phyloP scores from a whole-genome alignment of 2,113 vertebrate species.

The Sceloporus tristichus region DNA sequence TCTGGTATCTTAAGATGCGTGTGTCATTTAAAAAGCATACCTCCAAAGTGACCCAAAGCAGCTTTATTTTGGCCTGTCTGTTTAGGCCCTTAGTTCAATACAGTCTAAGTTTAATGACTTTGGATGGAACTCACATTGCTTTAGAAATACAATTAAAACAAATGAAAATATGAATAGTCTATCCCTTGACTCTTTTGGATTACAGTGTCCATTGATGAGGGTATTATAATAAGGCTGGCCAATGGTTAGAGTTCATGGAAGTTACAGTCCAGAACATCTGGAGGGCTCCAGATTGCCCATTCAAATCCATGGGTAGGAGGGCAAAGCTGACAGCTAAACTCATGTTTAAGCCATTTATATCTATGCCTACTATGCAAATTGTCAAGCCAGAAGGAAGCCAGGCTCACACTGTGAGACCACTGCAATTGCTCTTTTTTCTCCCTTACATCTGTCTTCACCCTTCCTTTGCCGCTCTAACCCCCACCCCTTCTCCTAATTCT shows the following conservation, averaged over 20 bases:
- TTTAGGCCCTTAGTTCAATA: too few species aligned
- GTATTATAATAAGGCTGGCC: not conserved
- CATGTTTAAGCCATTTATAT: not conserved
- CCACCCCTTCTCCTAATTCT: slow-evolving; percentile 37
- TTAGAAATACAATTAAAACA: too few species aligned
- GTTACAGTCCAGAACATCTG: not conserved
- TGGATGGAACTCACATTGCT: too few species aligned
- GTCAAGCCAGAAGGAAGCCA: not conserved
- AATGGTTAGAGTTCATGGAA: not conserved
- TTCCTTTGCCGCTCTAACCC: slow-evolving; percentile 3
- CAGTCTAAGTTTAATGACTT: too few species aligned
- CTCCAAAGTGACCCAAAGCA: too few species aligned
- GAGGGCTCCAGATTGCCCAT: not conserved
- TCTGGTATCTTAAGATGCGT: too few species aligned
- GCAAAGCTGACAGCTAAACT: not conserved
- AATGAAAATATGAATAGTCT: too few species aligned
- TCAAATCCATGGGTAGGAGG: not conserved
- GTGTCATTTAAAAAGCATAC: too few species aligned
- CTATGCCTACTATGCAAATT: not conserved
- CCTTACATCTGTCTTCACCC: not conserved
- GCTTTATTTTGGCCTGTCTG: too few species aligned
- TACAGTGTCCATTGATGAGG: too few species aligned
- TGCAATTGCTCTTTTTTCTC: not conserved
- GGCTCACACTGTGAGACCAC: not conserved
- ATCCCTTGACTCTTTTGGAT: too few species aligned